A percentile compares a stretch with the other conserved stretches of the same genome.
phyloP scores from a whole-genome alignment of 2,113 vertebrate species.

The Pardalotus punctatus region DNA sequence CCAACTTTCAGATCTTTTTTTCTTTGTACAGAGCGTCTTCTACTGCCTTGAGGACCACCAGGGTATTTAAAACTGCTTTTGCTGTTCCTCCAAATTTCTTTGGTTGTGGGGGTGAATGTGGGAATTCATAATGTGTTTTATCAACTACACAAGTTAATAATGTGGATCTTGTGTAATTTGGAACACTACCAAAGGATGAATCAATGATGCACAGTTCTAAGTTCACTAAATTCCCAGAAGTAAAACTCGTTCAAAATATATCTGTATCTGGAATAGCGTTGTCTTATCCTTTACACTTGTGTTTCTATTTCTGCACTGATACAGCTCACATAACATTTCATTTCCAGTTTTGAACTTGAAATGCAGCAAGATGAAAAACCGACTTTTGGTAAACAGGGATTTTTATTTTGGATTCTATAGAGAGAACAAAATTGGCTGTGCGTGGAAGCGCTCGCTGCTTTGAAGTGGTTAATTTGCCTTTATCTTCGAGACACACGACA shows the following conservation, averaged over 20 bases:
- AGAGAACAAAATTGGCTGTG: not conserved
- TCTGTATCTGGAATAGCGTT: not conserved
- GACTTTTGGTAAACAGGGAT: not conserved
- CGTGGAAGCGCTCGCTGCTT: not conserved
- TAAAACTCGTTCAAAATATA: not conserved
- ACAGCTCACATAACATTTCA: not conserved
- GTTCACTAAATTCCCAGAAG: not conserved
- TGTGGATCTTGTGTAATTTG: not conserved
- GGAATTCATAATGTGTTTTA: not conserved
- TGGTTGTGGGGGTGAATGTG: not conserved
- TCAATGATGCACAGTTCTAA: not conserved
- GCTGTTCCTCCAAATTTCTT: not conserved
- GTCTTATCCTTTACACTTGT: not conserved
- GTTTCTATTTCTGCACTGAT: conserved; percentile 1
- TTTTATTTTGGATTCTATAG: not conserved
- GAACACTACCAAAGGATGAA: not conserved
- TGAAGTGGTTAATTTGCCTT: not conserved
- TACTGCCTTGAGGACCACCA: not conserved
- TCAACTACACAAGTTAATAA: not conserved
- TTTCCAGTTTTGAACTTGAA: not conserved
- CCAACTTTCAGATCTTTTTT: not conserved
- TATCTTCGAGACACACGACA: not conserved
- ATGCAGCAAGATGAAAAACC: not conserved
- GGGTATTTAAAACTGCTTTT: not conserved
- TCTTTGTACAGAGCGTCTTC: not conserved